Percentiles rank a stretch among this genome's conserved stretches.
Conservation (phyloP, 2,797 vertebrate species). For the Tarsius wallacei region DNA sequence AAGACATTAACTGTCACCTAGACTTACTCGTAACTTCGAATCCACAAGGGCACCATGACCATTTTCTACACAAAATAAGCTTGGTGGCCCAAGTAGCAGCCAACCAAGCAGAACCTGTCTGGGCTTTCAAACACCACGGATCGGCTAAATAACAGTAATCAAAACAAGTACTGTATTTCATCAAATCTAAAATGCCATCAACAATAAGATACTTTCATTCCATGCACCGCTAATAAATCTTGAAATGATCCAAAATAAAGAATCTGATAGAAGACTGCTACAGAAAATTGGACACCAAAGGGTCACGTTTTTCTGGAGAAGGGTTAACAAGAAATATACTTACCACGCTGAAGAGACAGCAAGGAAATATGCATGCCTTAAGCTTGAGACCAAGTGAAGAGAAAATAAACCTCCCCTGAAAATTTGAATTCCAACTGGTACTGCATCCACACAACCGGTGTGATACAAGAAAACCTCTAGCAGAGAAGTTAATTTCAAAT, state of each 20-base stretch:
- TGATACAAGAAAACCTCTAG: background rate
- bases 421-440: background rate
- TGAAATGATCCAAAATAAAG: background rate
- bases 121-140: background rate
- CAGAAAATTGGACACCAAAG: background rate
- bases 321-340: slow-evolving; percentile 13
- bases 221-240: background rate
- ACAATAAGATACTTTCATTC: background rate
- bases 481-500: slow-evolving; percentile 28
- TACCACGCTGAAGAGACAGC: background rate
- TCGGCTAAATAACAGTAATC: background rate
- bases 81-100: background rate
- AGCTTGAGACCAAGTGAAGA: background rate
- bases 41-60: background rate
- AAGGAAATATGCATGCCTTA: background rate
- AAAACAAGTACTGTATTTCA: background rate
- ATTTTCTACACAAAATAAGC: background rate
- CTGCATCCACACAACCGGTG: background rate
- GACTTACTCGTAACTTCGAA: background rate
- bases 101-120: background rate
- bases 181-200: slow-evolving; percentile 7
- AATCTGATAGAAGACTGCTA: background rate
- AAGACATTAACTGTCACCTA: background rate
- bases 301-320: background rate
- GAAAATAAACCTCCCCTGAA: background rate